Conservation (phyloP, 2,113 vertebrate genomes). For the Heterotis niloticus region DNA sequence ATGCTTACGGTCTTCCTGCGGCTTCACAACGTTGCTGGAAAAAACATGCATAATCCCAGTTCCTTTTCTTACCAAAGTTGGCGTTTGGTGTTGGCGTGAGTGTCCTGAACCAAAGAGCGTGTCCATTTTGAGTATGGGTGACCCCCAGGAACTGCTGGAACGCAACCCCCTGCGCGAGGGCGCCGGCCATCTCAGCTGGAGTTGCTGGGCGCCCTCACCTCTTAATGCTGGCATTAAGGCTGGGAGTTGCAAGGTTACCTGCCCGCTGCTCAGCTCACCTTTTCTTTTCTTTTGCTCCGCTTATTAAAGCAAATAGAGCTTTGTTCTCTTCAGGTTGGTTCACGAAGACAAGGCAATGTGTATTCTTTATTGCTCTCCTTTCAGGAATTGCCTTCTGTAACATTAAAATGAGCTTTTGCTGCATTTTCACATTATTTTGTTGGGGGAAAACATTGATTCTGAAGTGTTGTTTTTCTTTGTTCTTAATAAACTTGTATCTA, state of each 20-base stretch:
- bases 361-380: constrained; percentile 64
- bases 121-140: neutral
- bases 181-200: neutral
- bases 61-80: constrained; percentile 18
- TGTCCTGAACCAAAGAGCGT: constrained; percentile 13
- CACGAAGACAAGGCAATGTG: constrained; percentile 78
- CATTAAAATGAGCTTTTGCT: constrained; percentile 69
- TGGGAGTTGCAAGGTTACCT: constrained; percentile 54
- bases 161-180: neutral
- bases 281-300: constrained; percentile 66
- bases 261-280: constrained; percentile 61
- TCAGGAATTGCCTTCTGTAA: constrained; percentile 72
- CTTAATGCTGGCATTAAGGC: constrained; percentile 97
- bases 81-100: neutral
- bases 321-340: constrained; percentile 62
- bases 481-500: constrained; percentile 82
- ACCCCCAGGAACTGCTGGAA: neutral
- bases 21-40: neutral
- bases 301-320: constrained; percentile 78
- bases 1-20: constrained; percentile 16
- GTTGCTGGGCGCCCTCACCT: constrained; percentile 43
- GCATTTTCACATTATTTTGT: constrained; percentile 49
- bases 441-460: constrained; percentile 46
- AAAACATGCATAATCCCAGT: neutral
- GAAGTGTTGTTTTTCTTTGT: constrained; percentile 75